Evolutionary conservation across 2,113 vertebrate species (phyloP).

Genomic region (Arenaria interpres): DNA sequence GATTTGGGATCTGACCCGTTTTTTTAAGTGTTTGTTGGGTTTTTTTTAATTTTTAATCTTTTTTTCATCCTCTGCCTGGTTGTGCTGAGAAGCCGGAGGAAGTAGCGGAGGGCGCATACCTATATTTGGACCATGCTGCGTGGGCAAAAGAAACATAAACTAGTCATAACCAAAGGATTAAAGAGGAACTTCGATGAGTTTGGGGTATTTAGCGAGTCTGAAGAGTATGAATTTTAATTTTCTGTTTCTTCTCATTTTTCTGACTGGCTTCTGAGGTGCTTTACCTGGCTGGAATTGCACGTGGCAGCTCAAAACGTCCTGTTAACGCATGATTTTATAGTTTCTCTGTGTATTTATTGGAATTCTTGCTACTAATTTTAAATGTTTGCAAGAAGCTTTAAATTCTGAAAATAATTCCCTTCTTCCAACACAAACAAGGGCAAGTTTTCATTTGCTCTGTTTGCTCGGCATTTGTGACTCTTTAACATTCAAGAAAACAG

Average conservation of each 20-base stretch:
- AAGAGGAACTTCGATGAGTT: background rate
- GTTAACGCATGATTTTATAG: background rate
- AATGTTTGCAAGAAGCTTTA: background rate
- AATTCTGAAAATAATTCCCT: background rate
- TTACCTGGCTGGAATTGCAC: background rate
- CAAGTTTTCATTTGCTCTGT: background rate
- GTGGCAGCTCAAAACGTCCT: fast-evolving
- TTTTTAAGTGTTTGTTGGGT: no score
- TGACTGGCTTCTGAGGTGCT: background rate
- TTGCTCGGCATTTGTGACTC: background rate
- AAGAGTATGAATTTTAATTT: background rate
- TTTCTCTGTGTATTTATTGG: background rate
- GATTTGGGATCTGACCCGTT: background rate
- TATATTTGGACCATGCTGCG: background rate
- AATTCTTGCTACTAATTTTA: background rate
- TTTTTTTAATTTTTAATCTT: background rate
- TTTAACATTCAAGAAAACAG: background rate
- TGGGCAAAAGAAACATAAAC: background rate
- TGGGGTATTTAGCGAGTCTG: background rate
- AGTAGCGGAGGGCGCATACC: background rate
- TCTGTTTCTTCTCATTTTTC: background rate
- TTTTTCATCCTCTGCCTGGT: background rate
- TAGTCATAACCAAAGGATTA: background rate
- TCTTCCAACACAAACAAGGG: background rate
- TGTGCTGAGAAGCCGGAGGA: background rate